These are phyloP conservation scores for Bos taurus DNA, from an alignment of 2,113 vertebrate genomes.

Conservation along the genomic window ARS-UCD2.0 NC_037340.1:57599001-57599500, in stretches of 20 bases:
- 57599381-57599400: not conserved
- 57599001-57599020: not conserved
- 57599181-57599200: slow-evolving; percentile 81
- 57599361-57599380: not conserved
- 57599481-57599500: accelerated
- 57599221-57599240: slow-evolving; percentile 82
- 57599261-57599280: slow-evolving; percentile 59
- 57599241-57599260: slow-evolving; percentile 80
- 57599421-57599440: accelerated
- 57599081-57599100: accelerated
- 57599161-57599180: slow-evolving; percentile 82
- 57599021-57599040: not conserved
- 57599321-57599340: not conserved
- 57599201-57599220: slow-evolving; percentile 84
- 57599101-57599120: slow-evolving; percentile 63
- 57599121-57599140: slow-evolving; percentile 82
- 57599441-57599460: accelerated
- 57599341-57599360: not conserved
- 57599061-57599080: not conserved
- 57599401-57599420: not conserved
- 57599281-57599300: slow-evolving; percentile 4
- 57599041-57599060: not conserved
- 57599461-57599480: accelerated
- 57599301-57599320: not conserved
- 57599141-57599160: slow-evolving; percentile 75